Base-by-base conservation (phyloP, 2,797 vertebrate species). In the Notamacropus eugenii region DNA sequence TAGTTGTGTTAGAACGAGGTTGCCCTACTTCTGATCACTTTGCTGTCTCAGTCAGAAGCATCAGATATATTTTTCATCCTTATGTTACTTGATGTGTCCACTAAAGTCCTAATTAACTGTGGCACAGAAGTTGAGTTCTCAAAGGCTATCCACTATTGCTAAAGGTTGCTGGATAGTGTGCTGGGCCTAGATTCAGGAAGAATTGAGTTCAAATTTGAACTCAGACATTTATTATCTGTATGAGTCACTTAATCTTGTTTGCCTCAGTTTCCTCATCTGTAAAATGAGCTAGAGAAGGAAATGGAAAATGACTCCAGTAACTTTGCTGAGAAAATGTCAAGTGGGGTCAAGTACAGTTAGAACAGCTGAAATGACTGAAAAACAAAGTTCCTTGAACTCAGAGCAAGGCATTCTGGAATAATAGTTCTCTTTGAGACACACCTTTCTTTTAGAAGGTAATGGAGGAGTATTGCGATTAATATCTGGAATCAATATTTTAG, bases 401-500 rank as follows among this genome's bases (percentile, higher is more conserved):
- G 58, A 93, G 52, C 5, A 90, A 94, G 93, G 74, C 11, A 14
- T 93, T n/a, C 31, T 52, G 46, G 94, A 96, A 62, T 94, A 46
- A 0, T 1, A 27, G 40, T 90, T 55, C 91, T 54, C 31, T 54
- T 54, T 1, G 50, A 34, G 59, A 90, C 91, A 40, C 50, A 96
- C 22, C 40, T 96, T 90, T 92, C 19, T 93, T 95, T 97, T 95
- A 34, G 74, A 95, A 95, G 95, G 14, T 95, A 97, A 98, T 96
- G 67, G 55, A 82, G 57, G 27, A 95, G 90, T 90, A 95, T 90
- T 54, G 28, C 19, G 96, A 87, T 95, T 92, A 50, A 0, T 90
- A 57, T 67, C 93, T 94, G 74, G 93, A 96, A 97, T 97, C 96
- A 91, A 90, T 97, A 96, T 96, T 97, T 97, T 95, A 94, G 93